These are phyloP conservation scores for Balearica regulorum DNA, from an alignment of 2,797 vertebrate species.

Conservation along the genomic window DNA sequence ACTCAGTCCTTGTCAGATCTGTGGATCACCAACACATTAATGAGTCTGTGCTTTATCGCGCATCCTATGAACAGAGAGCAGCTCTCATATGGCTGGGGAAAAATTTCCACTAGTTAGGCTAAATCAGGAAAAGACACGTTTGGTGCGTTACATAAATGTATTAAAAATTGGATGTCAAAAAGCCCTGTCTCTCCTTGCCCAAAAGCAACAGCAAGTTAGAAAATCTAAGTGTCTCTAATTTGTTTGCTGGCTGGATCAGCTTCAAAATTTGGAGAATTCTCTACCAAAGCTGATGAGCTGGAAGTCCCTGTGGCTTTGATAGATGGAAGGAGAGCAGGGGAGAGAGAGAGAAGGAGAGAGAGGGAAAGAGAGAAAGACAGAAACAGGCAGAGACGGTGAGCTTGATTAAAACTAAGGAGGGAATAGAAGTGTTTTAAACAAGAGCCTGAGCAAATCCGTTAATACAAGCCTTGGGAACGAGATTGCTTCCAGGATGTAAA, in stretches of 20 bases:
- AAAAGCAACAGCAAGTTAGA: slow-evolving; percentile 41
- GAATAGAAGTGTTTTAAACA: not conserved
- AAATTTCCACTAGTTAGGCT: slow-evolving; percentile 54
- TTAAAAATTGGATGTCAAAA: slow-evolving; percentile 66
- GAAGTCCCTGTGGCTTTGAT: slow-evolving; percentile 19
- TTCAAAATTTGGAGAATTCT: slow-evolving; percentile 36
- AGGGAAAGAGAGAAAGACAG: not conserved
- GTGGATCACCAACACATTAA: slow-evolving; percentile 35
- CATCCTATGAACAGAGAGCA: slow-evolving; percentile 16
- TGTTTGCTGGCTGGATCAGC: slow-evolving; percentile 60
- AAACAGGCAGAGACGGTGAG: not conserved
- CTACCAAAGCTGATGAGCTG: slow-evolving; percentile 56
- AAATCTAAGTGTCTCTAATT: slow-evolving; percentile 64
- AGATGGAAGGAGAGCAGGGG: not conserved
- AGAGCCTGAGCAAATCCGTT: not conserved
- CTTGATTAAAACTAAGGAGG: slow-evolving; percentile 18
- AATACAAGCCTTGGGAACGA: not conserved
- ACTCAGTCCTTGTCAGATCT: slow-evolving; percentile 25
- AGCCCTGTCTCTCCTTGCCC: slow-evolving; percentile 50
- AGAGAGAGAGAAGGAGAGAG: not conserved
- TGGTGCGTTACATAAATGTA: slow-evolving; percentile 55
- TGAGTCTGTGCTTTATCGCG: not conserved
- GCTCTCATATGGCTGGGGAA: slow-evolving; percentile 36
- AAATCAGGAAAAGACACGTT: slow-evolving; percentile 56
- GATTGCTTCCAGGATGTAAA: not conserved